Percentiles rank a stretch among this genome's conserved stretches.
These are phyloP conservation scores for Chalcis sispes DNA, from an alignment of 2,888 invertebrate species.

Conservation along the genomic window DNA sequence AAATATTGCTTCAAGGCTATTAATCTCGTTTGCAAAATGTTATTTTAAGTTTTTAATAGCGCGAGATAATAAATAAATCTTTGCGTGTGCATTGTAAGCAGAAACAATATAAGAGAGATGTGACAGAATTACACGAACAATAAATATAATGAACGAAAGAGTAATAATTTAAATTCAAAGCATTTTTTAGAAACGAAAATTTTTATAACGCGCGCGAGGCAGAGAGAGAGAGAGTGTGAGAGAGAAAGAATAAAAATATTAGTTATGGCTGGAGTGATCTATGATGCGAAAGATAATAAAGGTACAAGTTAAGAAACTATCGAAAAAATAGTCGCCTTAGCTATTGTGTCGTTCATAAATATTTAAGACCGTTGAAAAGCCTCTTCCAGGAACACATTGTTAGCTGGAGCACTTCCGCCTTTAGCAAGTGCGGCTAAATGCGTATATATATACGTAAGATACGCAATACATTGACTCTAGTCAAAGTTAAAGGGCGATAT, in stretches of 20 bases:
- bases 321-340: conserved; percentile 19
- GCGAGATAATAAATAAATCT: too few relatives aligned
- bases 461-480: background rate
- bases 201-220: background rate
- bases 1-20: too few relatives aligned
- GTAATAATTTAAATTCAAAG: too few relatives aligned
- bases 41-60: too few relatives aligned
- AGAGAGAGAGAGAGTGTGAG: background rate
- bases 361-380: conserved; percentile 35
- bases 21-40: too few relatives aligned
- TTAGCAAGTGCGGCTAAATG: conserved; percentile 8
- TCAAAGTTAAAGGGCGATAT: conserved; percentile 32
- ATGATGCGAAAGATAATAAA: conserved; percentile 24
- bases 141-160: too few relatives aligned
- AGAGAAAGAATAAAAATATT: background rate
- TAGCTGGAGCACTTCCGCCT: conserved; percentile 44
- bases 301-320: conserved; percentile 13
- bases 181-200: too few relatives aligned
- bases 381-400: conserved; percentile 49
- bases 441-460: conserved; percentile 10
- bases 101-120: too few relatives aligned
- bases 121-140: too few relatives aligned
- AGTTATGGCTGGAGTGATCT: conserved; percentile 3
- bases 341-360: conserved; percentile 41
- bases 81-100: too few relatives aligned